A percentile compares a stretch with the other conserved stretches of the same genome.
These are phyloP conservation scores for Chaetodon trifasciatus DNA, from an alignment of 2,797 vertebrate genomes.

Conservation along the genomic window DNA sequence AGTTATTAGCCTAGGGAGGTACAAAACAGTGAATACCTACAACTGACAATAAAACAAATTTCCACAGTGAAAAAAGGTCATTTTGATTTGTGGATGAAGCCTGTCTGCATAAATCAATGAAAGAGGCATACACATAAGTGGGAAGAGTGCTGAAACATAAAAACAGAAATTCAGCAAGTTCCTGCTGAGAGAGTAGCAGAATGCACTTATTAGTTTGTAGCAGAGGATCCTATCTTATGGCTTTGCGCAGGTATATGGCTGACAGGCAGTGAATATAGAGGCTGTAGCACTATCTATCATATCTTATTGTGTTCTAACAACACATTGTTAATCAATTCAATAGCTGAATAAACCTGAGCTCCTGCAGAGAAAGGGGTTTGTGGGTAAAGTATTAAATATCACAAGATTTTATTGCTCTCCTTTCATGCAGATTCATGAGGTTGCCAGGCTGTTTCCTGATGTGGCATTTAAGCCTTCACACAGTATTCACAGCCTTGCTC, in stretches of 20 bases:
- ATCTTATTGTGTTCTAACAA: constrained; percentile 72
- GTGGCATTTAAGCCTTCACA: constrained; percentile 49
- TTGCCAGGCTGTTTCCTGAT: constrained; percentile 61
- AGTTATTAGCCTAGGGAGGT: constrained; percentile 70
- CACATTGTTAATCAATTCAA: constrained; percentile 75
- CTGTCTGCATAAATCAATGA: constrained; percentile 69
- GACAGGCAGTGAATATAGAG: constrained; percentile 57
- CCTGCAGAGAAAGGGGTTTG: constrained; percentile 71
- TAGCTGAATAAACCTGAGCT: constrained; percentile 65
- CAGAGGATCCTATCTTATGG: constrained; percentile 30
- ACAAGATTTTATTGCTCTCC: constrained; percentile 74
- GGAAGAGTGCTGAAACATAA: constrained; percentile 36
- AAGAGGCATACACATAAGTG: constrained; percentile 56
- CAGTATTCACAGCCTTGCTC: constrained; percentile 37
- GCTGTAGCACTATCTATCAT: constrained; percentile 56
- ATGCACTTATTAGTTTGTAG: constrained; percentile 26
- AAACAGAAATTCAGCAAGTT: constrained; percentile 36
- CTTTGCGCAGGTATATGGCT: constrained; percentile 37
- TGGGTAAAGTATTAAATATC: constrained; percentile 71
- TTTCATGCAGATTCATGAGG: constrained; percentile 63
- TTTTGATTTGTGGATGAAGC: constrained; percentile 61
- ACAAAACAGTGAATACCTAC: constrained; percentile 49
- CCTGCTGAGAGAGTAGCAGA: constrained; percentile 26
- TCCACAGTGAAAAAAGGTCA: constrained; percentile 67
- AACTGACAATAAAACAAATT: constrained; percentile 73